These are phyloP conservation scores for Florisuga fusca DNA, from an alignment of 2,797 vertebrate genomes.

Conservation along the genomic window DNA sequence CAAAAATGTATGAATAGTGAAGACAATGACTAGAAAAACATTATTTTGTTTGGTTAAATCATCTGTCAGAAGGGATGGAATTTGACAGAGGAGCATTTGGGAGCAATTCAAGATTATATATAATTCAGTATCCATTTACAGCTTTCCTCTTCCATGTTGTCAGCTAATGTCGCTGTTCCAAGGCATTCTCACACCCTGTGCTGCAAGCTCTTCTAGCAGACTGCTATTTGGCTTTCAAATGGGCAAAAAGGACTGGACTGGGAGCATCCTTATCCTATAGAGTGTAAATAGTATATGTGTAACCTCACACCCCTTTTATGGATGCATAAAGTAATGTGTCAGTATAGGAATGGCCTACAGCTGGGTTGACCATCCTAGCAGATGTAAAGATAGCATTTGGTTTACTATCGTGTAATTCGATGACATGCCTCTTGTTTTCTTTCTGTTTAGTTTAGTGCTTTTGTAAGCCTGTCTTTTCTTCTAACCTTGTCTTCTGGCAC, in stretches of 20 bases:
- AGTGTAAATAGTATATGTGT: not conserved
- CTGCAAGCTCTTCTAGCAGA: not conserved
- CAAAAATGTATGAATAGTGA: not conserved
- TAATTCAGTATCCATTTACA: not conserved
- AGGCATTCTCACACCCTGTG: not conserved
- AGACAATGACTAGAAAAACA: not conserved
- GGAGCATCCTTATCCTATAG: not conserved
- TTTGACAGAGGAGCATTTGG: not conserved
- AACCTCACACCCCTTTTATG: not conserved
- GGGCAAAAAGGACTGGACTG: not conserved
- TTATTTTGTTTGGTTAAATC: not conserved
- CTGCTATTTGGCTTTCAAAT: not conserved
- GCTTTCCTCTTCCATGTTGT: not conserved
- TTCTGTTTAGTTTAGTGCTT: not conserved
- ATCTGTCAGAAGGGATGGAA: not conserved
- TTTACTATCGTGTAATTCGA: not conserved
- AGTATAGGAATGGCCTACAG: not conserved
- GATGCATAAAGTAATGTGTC: not conserved
- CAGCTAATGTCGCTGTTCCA: not conserved
- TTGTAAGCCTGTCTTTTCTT: not conserved
- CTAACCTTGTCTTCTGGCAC: not conserved
- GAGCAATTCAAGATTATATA: not conserved
- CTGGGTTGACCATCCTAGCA: not conserved
- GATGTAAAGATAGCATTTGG: not conserved
- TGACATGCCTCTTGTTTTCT: not conserved